Base-by-base conservation (phyloP, 1,140 invertebrate genomes). In the Nymphalis io region DNA sequence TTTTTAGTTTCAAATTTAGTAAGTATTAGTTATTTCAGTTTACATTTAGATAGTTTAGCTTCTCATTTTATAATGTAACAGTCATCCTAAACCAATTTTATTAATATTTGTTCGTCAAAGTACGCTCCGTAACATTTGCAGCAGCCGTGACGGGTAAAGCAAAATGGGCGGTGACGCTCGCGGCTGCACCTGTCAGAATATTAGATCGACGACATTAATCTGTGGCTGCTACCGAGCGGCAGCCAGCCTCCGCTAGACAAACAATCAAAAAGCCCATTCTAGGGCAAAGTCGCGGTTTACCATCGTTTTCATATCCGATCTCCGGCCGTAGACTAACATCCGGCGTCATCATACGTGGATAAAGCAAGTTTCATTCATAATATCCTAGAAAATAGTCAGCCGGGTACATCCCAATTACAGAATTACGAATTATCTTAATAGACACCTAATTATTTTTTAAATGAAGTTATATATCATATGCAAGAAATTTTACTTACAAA, bases 261-360 rank as follows among this genome's bases (percentile, higher is more conserved):
- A 84, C 83, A 88, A 90, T 88, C 87, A 84, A 85, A 87, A 88
- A 88, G 80, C 88, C 76, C 74, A 87, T 87, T 88, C 82, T 85
- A 71, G 70, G 83, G 76, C 81, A 84, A 84, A 87, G 75, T 84
- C 78, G 84, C 74, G 86, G 86, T 85, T 85, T 81, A 83, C 88
- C 85, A 70, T 72, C 80, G 74, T 78, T 87, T 84, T 84, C 80
- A 83, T 79, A 76, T 69, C 75, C 73, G 82, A 86, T 87, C 75
- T 87, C 87, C 85, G 88, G 85, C 76, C 72, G 76, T 68, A 76
- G 76, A 83, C 74, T 76, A 76, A 82, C 79, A 76, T 85, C 77
- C 81, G 83, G 79, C 57, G 66, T 38, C n/a, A n/a, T 53, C 39
- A 40, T 18, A 46, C 44, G 40, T 58, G 68, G 42, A 65, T 68